Conservation (phyloP, 2,797 vertebrate genomes). For the Triplophysa yarkandensis region DNA sequence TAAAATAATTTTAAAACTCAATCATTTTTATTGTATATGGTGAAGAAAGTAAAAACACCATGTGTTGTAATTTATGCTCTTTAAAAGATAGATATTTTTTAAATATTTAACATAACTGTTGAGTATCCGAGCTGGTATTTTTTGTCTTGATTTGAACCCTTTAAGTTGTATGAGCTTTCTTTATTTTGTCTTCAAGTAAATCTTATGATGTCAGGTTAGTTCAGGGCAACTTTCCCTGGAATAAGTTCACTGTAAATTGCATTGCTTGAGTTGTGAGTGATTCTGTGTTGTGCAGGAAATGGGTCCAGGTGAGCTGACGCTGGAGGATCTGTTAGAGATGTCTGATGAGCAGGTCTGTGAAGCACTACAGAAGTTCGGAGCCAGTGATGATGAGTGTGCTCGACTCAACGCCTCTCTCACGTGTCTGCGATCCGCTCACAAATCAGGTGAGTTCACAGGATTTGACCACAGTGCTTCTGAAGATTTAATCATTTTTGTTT, state of each 20-base stretch:
- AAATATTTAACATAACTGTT: too few species aligned
- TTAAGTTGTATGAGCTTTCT: neutral
- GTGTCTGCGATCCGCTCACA: constrained; percentile 90
- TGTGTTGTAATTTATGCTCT: too few species aligned
- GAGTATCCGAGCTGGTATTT: too few species aligned
- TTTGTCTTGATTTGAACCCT: neutral
- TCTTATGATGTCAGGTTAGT: neutral
- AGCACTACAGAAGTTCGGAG: constrained; percentile 89
- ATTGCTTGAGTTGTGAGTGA: neutral
- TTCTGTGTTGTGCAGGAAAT: constrained; percentile 78
- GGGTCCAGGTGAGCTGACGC: constrained; percentile 83
- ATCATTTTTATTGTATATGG: too few species aligned
- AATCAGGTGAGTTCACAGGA: constrained; percentile 79
- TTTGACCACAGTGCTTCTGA: neutral
- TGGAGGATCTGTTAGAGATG: constrained; percentile 93
- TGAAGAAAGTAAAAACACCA: too few species aligned
- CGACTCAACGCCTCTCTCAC: constrained; percentile 94
- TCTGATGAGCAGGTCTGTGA: constrained; percentile 90
- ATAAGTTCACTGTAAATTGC: neutral
- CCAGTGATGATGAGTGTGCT: constrained; percentile 90
- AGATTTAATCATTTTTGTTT: too few species aligned
- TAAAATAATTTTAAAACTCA: too few species aligned
- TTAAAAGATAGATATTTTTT: too few species aligned
- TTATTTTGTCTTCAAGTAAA: neutral
- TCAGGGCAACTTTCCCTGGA: neutral